Conservation (phyloP, 2,797 vertebrate genomes). For the Brachyalestes nurse region DNA sequence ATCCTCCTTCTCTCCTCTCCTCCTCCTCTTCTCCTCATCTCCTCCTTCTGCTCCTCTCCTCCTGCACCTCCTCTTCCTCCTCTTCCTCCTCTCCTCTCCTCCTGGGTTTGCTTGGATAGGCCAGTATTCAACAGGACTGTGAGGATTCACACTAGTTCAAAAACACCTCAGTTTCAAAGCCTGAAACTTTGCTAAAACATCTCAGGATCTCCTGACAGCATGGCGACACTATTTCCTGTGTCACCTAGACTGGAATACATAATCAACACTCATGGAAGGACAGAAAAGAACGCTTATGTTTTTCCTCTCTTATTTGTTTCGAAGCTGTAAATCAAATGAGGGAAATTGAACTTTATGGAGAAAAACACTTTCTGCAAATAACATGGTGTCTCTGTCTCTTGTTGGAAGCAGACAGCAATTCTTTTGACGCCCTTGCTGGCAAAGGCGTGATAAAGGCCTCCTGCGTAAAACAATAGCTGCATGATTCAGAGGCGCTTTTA, state of each 20-base stretch:
- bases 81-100: too few species aligned
- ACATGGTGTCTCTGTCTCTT: background rate
- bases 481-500: slow-evolving; percentile 27
- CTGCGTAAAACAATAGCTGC: slow-evolving; percentile 8
- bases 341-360: background rate
- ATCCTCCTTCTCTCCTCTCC: too few species aligned
- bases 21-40: too few species aligned
- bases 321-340: background rate
- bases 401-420: slow-evolving; percentile 11
- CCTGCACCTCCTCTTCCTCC: slow-evolving; percentile 28
- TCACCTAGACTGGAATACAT: background rate
- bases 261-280: background rate
- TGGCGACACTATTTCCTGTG: background rate
- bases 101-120: slow-evolving; percentile 25
- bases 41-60: too few species aligned
- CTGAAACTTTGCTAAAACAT: background rate
- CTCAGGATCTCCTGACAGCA: background rate
- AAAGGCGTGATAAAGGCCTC: slow-evolving; percentile 19
- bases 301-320: too few species aligned
- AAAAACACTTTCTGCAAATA: background rate
- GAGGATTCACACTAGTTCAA: slow-evolving; percentile 45
- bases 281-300: too few species aligned
- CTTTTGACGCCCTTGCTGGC: background rate
- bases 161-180: slow-evolving; percentile 29
- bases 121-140: slow-evolving; percentile 56